Evolutionary conservation across 1,140 invertebrate genomes (phyloP).

Genomic region (Cydia strobilella): DNA sequence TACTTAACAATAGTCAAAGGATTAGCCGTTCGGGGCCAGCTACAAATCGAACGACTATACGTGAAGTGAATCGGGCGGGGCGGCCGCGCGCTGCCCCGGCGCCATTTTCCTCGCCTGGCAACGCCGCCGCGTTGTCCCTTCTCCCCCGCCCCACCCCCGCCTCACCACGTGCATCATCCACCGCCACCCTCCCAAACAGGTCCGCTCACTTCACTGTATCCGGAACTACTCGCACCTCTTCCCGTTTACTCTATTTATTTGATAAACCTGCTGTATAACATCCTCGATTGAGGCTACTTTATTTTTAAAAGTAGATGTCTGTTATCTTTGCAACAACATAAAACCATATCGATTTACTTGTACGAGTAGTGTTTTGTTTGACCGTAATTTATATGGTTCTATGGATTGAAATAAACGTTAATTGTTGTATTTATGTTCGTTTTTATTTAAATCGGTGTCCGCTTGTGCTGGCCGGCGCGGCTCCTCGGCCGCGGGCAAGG

Average conservation of each 20-base stretch:
- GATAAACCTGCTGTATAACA: constrained; percentile 18
- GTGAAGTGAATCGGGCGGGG: constrained; percentile 32
- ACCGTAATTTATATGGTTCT: constrained; percentile 76
- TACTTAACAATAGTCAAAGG: too few species aligned
- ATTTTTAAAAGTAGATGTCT: constrained; percentile 37
- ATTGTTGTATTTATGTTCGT: constrained; percentile 73
- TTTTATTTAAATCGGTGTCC: constrained; percentile 52
- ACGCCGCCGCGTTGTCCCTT: constrained; percentile 33
- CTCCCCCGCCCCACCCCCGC: constrained; percentile 32
- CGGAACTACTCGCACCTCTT: constrained; percentile 30
- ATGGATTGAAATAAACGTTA: constrained; percentile 79
- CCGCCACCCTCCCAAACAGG: constrained; percentile 22
- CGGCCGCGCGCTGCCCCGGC: constrained; percentile 17
- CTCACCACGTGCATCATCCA: constrained; percentile 29
- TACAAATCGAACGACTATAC: too few species aligned
- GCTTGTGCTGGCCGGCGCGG: constrained; percentile 28
- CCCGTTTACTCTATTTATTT: constrained; percentile 48
- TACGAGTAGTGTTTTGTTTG: constrained; percentile 73
- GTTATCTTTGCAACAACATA: constrained; percentile 62
- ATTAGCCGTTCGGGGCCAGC: too few species aligned
- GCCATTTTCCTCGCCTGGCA: constrained; percentile 31
- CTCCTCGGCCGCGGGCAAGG: constrained; percentile 38
- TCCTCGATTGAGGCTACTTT: constrained; percentile 34
- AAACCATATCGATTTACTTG: constrained; percentile 70
- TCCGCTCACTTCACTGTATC: constrained; percentile 36